Evolutionary conservation across 2,797 vertebrate genomes (phyloP).

Genomic region (Xenops minutus): DNA sequence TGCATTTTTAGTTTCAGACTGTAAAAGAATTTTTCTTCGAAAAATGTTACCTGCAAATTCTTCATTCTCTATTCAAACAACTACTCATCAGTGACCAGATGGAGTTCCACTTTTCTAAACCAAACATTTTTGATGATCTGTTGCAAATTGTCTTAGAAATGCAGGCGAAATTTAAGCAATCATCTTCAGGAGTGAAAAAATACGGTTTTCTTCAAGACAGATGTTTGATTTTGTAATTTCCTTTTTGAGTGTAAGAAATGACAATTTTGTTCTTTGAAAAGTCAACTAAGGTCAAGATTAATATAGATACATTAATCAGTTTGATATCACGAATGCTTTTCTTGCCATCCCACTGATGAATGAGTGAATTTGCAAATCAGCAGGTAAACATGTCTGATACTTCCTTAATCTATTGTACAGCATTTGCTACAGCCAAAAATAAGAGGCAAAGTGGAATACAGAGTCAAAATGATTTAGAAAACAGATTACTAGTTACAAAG

Average conservation of each 20-base stretch:
- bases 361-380: slow-evolving; percentile 28
- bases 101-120: not conserved
- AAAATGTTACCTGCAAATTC: not conserved
- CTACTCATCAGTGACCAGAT: not conserved
- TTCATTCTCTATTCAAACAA: not conserved
- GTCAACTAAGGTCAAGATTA: not conserved
- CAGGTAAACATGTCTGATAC: not conserved
- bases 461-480: slow-evolving; percentile 13
- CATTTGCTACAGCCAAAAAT: not conserved
- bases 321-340: slow-evolving; percentile 15
- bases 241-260: not conserved
- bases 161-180: not conserved
- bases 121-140: not conserved
- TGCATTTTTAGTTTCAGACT: not conserved
- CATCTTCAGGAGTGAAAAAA: not conserved
- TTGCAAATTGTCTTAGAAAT: not conserved
- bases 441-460: not conserved
- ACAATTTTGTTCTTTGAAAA: slow-evolving; percentile 26
- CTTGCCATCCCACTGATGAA: slow-evolving; percentile 14
- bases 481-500: slow-evolving; percentile 32
- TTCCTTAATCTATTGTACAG: slow-evolving; percentile 24
- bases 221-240: not conserved
- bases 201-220: not conserved
- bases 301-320: slow-evolving; percentile 19
- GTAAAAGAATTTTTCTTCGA: not conserved